Evolutionary conservation across 2,797 vertebrate species (phyloP).

Genomic region (Microtus agrestis): DNA sequence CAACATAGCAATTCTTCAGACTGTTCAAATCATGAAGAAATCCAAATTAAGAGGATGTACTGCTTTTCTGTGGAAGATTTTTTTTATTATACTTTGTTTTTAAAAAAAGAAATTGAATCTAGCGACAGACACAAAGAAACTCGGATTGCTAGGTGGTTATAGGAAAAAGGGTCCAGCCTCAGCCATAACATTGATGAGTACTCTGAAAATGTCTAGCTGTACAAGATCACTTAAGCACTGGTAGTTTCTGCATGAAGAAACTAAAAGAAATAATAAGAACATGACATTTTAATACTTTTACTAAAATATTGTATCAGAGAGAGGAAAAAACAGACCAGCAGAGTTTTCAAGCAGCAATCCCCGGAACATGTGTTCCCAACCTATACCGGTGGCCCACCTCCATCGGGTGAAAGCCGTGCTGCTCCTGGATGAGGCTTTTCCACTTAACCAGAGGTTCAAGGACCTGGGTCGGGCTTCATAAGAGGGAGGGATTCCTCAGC

Average conservation of each 20-base stretch:
- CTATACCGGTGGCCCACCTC: background rate
- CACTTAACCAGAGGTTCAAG: background rate
- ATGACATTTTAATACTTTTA: background rate
- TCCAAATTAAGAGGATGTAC: background rate
- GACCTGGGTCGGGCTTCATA: too few relatives aligned
- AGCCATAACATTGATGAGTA: background rate
- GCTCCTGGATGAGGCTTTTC: background rate
- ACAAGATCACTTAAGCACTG: background rate
- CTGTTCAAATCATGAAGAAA: conserved; percentile 3
- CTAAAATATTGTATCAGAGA: background rate
- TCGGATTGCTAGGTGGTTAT: background rate
- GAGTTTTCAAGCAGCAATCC: background rate
- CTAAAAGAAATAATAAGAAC: background rate
- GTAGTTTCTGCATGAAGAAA: conserved; percentile 9
- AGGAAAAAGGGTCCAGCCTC: background rate
- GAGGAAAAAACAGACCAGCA: background rate
- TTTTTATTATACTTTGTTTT: background rate
- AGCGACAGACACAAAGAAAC: conserved; percentile 25
- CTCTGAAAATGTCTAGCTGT: background rate
- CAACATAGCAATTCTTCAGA: background rate
- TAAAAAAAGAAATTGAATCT: background rate
- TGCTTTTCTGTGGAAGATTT: background rate
- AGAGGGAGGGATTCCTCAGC: background rate
- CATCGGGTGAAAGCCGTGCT: background rate
- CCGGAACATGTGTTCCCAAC: background rate